Percentiles rank a stretch among this genome's conserved stretches.
These are phyloP conservation scores for Leptosomus discolor DNA, from an alignment of 2,113 vertebrate genomes.

Conservation along the genomic window DNA sequence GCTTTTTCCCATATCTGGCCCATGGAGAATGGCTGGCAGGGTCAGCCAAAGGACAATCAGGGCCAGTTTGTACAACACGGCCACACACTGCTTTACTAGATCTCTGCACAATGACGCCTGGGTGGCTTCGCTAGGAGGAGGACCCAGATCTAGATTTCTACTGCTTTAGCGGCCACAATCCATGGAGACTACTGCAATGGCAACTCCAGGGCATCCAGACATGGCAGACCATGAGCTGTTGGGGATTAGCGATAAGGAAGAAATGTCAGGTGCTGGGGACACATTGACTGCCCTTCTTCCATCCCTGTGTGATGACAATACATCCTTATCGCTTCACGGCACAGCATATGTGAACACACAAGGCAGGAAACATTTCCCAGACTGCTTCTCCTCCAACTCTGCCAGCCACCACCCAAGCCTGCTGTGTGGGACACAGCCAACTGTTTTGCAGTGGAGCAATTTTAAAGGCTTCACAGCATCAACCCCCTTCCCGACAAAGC, in stretches of 20 bases:
- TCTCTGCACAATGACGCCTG: neutral
- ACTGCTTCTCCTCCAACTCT: neutral
- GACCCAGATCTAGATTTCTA: neutral
- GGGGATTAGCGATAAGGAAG: neutral
- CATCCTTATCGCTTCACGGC: neutral
- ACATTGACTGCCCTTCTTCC: neutral
- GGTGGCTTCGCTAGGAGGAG: neutral
- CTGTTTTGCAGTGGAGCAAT: neutral
- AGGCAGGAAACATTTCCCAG: neutral
- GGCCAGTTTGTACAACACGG: neutral
- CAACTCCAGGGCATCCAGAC: neutral
- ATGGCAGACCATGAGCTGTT: neutral
- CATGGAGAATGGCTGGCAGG: neutral
- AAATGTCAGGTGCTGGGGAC: neutral
- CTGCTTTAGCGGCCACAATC: neutral
- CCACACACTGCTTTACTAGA: neutral
- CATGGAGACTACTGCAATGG: neutral
- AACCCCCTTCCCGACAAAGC: neutral
- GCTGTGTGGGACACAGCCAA: neutral
- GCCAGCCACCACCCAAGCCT: neutral
- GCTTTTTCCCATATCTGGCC: neutral
- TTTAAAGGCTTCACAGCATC: neutral
- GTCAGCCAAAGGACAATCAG: neutral
- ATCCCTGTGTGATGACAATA: neutral
- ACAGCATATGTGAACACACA: accelerated